phyloP scores from a whole-genome alignment of 2,888 invertebrate species.

The Lycocerus yunnanus region DNA sequence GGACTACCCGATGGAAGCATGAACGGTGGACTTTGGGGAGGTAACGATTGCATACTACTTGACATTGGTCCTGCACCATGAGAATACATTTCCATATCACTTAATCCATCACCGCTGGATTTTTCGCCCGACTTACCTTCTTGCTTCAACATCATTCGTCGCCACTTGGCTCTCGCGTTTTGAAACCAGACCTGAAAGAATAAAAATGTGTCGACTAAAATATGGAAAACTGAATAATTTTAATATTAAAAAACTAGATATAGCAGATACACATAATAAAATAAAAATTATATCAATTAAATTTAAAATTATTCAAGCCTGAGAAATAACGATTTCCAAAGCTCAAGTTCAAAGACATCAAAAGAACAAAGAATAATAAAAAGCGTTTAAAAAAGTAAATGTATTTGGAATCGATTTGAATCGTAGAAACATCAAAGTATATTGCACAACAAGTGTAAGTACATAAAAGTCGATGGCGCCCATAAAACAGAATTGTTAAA shows the following conservation, averaged over 20 bases:
- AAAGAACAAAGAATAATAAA: constrained; percentile 1
- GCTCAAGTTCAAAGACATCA: neutral
- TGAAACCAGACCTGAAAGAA: constrained; percentile 91
- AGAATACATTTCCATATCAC: constrained; percentile 66
- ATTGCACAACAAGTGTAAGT: constrained; percentile 38
- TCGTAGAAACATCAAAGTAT: constrained; percentile 46
- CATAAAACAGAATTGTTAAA: constrained; percentile 52
- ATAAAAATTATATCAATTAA: neutral
- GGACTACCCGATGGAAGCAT: constrained; percentile 72
- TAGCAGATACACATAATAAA: neutral
- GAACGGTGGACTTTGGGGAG: constrained; percentile 73
- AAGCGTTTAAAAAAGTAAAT: constrained; percentile 10
- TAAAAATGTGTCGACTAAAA: constrained; percentile 31
- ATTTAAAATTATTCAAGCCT: neutral
- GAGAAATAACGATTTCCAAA: neutral
- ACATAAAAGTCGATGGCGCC: constrained; percentile 40
- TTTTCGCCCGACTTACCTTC: constrained; percentile 72
- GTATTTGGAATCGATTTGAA: constrained; percentile 39
- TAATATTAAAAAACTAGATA: neutral
- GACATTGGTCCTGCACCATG: constrained; percentile 63
- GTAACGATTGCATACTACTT: constrained; percentile 67
- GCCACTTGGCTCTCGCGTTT: constrained; percentile 92
- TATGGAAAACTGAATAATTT: neutral
- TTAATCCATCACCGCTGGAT: constrained; percentile 67
- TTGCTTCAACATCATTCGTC: constrained; percentile 83